These are phyloP conservation scores for Distichodus sexfasciatus DNA, from an alignment of 2,797 vertebrate genomes.

Conservation along the genomic window DNA sequence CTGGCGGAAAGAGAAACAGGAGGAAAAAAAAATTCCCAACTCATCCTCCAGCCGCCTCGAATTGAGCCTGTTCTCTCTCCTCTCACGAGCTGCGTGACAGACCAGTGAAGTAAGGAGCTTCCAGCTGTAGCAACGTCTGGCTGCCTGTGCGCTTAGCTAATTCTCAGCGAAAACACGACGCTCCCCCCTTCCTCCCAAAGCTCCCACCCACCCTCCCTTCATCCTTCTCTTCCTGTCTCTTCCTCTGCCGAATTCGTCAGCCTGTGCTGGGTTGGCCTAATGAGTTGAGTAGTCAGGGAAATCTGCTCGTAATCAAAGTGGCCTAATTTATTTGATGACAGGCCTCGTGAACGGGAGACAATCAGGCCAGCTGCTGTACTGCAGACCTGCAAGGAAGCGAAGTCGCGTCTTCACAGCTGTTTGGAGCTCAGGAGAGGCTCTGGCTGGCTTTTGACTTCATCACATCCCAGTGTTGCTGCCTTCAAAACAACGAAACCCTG, in stretches of 20 bases:
- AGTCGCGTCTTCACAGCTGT: neutral
- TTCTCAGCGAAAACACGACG: constrained; percentile 19
- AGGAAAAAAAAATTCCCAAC: constrained; percentile 14
- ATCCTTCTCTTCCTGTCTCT: constrained; percentile 11
- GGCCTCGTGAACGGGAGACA: constrained; percentile 54
- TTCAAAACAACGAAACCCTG: too few relatives aligned
- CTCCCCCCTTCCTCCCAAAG: constrained; percentile 34
- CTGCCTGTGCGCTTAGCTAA: constrained; percentile 43
- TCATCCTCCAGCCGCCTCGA: constrained; percentile 16
- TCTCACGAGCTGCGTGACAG: constrained; percentile 44
- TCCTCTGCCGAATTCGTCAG: constrained; percentile 43
- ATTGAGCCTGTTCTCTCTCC: constrained; percentile 19
- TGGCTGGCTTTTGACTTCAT: neutral
- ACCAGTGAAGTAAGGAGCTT: constrained; percentile 58
- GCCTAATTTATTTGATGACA: constrained; percentile 65
- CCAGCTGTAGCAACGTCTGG: constrained; percentile 60
- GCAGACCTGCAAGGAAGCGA: constrained; percentile 3
- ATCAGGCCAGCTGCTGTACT: constrained; percentile 60
- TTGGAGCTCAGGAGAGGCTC: constrained; percentile 5
- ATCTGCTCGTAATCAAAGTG: constrained; percentile 56
- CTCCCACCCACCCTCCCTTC: constrained; percentile 17
- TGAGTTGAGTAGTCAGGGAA: constrained; percentile 51
- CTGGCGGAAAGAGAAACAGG: constrained; percentile 1
- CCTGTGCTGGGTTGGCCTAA: constrained; percentile 33
- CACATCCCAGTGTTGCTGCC: too few relatives aligned